Conservation (phyloP, 2,113 vertebrate species). For the Poicephalus gulielmi region DNA sequence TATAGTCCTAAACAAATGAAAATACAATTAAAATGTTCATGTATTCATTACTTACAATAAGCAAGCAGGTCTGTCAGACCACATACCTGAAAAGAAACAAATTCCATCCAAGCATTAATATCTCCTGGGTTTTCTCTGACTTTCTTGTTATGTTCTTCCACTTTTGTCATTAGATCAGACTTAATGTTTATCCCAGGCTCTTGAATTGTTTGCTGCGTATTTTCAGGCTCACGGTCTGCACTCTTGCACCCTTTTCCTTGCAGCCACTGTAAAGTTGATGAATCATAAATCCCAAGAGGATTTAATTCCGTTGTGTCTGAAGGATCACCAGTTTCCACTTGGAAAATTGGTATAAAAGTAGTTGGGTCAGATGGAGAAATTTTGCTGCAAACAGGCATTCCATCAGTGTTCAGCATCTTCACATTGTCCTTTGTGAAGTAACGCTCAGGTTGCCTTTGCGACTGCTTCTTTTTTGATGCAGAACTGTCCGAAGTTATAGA, state of each 20-base stretch:
- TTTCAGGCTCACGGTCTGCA: slow-evolving; percentile 37
- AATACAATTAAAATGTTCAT: neutral
- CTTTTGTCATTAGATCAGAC: slow-evolving; percentile 66
- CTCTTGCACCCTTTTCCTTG: slow-evolving; percentile 82
- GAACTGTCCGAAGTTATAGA: slow-evolving; percentile 82
- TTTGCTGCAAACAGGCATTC: slow-evolving; percentile 43
- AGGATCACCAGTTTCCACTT: slow-evolving; percentile 15
- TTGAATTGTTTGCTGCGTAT: neutral
- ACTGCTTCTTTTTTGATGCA: slow-evolving; percentile 69
- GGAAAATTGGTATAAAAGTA: slow-evolving; percentile 76
- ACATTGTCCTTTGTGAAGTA: slow-evolving; percentile 81
- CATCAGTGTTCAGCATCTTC: slow-evolving; percentile 70
- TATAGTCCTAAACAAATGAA: neutral
- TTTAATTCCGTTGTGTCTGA: slow-evolving; percentile 71
- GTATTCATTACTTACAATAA: neutral
- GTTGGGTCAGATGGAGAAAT: neutral
- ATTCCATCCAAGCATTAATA: slow-evolving; percentile 87
- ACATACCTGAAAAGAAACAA: slow-evolving; percentile 90
- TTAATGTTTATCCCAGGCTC: slow-evolving; percentile 14
- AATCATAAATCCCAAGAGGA: slow-evolving; percentile 91
- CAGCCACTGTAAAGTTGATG: slow-evolving; percentile 85
- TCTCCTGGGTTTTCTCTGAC: slow-evolving; percentile 89
- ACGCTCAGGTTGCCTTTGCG: slow-evolving; percentile 71
- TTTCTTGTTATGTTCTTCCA: slow-evolving; percentile 90
- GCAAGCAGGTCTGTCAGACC: neutral